These are phyloP conservation scores for Caenorhabditis tropicalis DNA, from an alignment of 1,140 invertebrate species.

Conservation along the genomic window DNA sequence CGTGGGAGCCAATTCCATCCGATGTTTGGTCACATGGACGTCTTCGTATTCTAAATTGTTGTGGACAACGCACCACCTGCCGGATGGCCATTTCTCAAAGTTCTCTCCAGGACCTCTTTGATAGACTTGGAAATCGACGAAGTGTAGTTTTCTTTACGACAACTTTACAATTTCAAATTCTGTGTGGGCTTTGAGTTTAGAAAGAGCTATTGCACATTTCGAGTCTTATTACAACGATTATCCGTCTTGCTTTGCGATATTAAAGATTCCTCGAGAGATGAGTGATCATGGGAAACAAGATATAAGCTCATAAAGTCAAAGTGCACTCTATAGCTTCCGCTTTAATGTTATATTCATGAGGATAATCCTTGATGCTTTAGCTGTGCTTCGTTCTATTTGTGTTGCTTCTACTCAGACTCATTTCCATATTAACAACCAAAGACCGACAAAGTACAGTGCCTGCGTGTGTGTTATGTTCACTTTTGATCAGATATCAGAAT, in stretches of 20 bases:
- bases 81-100: background rate
- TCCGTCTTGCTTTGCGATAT: background rate
- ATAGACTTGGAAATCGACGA: background rate
- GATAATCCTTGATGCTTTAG: background rate
- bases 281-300: background rate
- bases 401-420: background rate
- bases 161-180: background rate
- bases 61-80: conserved; percentile 25
- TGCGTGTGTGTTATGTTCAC: background rate
- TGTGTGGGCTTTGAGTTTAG: background rate
- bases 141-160: background rate
- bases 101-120: background rate
- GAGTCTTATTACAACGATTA: background rate
- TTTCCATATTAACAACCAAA: background rate
- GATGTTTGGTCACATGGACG: background rate
- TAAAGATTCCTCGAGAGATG: background rate
- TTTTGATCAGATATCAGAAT: background rate
- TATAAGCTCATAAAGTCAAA: background rate
- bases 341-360: conserved; percentile 1
- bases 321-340: background rate
- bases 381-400: background rate
- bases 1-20: background rate
- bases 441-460: background rate
- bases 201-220: background rate
- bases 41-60: background rate